A percentile compares a stretch with the other conserved stretches of the same genome.
Conservation (phyloP, 2,888 invertebrate genomes). For the Gerris lacustris region DNA sequence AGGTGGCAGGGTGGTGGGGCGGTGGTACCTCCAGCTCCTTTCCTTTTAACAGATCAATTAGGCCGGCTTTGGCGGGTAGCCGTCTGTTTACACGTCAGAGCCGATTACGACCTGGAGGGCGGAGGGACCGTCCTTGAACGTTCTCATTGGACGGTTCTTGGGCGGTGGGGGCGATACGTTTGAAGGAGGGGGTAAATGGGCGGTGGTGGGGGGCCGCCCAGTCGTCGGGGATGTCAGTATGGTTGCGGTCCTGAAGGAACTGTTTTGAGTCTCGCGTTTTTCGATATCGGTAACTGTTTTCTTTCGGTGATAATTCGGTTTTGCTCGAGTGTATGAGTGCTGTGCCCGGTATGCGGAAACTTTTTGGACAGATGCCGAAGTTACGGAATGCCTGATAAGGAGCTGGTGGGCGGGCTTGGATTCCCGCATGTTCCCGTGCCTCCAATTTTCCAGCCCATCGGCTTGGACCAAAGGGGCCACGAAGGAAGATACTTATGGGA, state of each 20-base stretch:
- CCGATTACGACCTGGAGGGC: constrained; percentile 29
- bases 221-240: constrained; percentile 40
- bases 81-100: constrained; percentile 24
- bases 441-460: constrained; percentile 39
- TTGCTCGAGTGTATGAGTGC: neutral
- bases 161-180: constrained; percentile 39
- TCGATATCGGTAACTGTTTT: neutral
- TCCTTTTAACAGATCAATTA: constrained; percentile 23
- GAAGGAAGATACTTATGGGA: constrained; percentile 28
- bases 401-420: constrained; percentile 1
- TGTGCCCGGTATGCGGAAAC: neutral
- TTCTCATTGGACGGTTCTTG: constrained; percentile 42
- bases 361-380: neutral
- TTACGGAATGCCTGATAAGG: constrained; percentile 5
- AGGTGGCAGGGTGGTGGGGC: constrained; percentile 7
- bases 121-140: constrained; percentile 29
- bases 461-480: constrained; percentile 46
- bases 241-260: constrained; percentile 3
- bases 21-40: constrained; percentile 3
- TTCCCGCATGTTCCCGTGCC: constrained; percentile 5
- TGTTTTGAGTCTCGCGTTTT: neutral
- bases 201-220: constrained; percentile 38
- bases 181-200: constrained; percentile 30
- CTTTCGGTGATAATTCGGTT: neutral
- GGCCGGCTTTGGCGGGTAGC: constrained; percentile 14